Conservation (phyloP, 2,113 vertebrate species). For the Meles meles region DNA sequence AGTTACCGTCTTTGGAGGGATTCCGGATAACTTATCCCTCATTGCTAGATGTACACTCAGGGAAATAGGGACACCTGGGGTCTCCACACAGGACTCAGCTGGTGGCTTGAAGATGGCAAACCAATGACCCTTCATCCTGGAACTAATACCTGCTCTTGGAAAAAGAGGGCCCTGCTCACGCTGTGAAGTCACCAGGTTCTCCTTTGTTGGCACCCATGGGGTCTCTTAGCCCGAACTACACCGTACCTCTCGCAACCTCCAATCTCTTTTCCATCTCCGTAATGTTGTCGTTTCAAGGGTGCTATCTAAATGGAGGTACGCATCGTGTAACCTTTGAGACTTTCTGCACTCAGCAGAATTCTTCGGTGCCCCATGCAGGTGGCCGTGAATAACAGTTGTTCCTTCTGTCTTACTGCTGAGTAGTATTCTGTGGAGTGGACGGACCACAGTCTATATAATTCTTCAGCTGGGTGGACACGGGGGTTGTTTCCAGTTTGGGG, state of each 20-base stretch:
- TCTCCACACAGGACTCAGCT: background rate
- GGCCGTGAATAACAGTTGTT: background rate
- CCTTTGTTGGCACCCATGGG: background rate
- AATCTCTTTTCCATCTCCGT: background rate
- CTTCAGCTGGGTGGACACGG: background rate
- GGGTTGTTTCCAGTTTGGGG: background rate
- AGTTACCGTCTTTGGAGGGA: conserved; percentile 46
- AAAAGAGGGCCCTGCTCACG: background rate
- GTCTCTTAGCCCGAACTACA: background rate
- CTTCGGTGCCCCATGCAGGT: background rate
- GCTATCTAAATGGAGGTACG: background rate
- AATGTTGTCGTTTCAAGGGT: background rate
- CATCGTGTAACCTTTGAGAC: background rate
- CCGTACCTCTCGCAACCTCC: background rate
- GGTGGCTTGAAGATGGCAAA: background rate
- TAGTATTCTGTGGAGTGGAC: background rate
- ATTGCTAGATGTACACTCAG: background rate
- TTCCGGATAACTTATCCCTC: background rate
- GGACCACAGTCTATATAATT: background rate
- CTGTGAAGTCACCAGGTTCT: background rate
- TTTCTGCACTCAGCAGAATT: background rate
- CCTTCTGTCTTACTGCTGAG: background rate
- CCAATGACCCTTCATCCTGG: background rate
- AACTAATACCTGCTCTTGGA: background rate
- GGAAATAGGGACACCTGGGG: background rate